phyloP scores from a whole-genome alignment of 2,797 vertebrate genomes.

The Pangasius sanitwongsei region DNA sequence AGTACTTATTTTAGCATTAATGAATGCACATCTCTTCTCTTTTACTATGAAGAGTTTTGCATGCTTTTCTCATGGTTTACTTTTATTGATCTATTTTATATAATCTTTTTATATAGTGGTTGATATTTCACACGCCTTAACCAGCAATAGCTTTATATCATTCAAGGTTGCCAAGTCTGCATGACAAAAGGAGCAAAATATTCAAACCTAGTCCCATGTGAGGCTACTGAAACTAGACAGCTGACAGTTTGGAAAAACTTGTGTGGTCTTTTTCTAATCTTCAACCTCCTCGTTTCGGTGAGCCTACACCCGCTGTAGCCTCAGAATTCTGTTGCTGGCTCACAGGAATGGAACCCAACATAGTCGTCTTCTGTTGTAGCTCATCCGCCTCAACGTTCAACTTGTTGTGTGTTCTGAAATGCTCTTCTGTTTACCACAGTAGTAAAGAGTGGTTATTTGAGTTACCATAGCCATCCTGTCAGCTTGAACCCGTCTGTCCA shows the following conservation, averaged over 20 bases:
- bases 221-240: neutral
- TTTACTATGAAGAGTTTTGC: neutral
- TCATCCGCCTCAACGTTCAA: neutral
- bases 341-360: neutral
- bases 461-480: neutral
- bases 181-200: neutral
- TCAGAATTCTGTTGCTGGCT: neutral
- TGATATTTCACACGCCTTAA: neutral
- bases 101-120: no score
- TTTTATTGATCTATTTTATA: no score
- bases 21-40: neutral
- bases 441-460: neutral
- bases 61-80: neutral
- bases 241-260: neutral
- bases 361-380: neutral
- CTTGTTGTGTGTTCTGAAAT: neutral
- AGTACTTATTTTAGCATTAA: neutral
- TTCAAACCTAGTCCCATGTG: neutral
- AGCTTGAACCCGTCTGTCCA: neutral
- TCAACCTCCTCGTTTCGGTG: neutral
- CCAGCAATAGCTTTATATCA: neutral
- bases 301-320: neutral
- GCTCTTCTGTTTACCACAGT: neutral
- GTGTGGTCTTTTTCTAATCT: neutral
- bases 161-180: neutral